These are phyloP conservation scores for Phylloscopus whistleri DNA, from an alignment of 2,113 vertebrate species.

Conservation along the genomic window DNA sequence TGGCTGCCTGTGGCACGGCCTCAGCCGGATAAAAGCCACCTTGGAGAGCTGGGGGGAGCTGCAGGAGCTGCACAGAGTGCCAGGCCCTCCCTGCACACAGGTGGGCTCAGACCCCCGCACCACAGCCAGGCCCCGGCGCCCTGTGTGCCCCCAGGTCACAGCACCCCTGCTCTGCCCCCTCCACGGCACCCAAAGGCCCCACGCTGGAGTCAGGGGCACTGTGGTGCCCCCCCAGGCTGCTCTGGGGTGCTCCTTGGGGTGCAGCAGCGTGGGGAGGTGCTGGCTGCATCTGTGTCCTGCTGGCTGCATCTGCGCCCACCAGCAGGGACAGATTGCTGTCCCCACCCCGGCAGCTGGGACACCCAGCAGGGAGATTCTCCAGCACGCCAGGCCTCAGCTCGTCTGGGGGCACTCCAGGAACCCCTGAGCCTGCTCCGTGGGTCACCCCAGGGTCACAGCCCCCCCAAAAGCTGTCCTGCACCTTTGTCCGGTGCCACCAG, in stretches of 20 bases:
- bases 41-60: neutral
- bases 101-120: neutral
- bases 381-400: fast-evolving
- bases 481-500: neutral
- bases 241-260: neutral
- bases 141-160: fast-evolving
- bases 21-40: neutral
- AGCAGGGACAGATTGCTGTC: neutral
- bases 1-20: fast-evolving
- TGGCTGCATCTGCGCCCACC: neutral
- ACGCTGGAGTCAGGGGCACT: fast-evolving
- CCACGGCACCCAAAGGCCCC: fast-evolving
- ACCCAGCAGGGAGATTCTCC: neutral
- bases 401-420: neutral
- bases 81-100: neutral
- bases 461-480: fast-evolving
- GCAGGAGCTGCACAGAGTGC: neutral
- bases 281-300: neutral
- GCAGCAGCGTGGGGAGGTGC: fast-evolving
- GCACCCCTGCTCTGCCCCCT: neutral
- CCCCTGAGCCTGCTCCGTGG: fast-evolving
- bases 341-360: neutral
- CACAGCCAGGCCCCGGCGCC: neutral
- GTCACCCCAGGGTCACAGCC: neutral
- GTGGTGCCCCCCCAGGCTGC: fast-evolving